Evolutionary conservation across 2,888 invertebrate genomes (phyloP).

Genomic region (Cryptocephalus primarius): DNA sequence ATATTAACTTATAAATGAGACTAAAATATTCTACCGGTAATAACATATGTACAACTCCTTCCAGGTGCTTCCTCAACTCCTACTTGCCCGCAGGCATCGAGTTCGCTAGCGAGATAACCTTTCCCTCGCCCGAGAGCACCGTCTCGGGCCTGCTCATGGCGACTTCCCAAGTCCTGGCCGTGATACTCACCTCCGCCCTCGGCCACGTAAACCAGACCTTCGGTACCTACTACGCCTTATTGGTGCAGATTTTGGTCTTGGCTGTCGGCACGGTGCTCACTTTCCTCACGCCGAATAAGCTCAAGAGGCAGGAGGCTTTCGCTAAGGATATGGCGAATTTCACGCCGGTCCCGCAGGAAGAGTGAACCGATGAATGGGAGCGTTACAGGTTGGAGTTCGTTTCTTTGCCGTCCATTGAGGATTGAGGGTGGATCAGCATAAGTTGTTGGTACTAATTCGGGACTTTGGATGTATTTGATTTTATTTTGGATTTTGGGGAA

Average conservation of each 20-base stretch:
- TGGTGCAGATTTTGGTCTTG: slow-evolving; percentile 14
- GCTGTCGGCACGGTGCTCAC: slow-evolving; percentile 17
- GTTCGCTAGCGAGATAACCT: slow-evolving; percentile 24
- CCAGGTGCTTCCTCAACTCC: slow-evolving; percentile 22
- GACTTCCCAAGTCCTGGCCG: slow-evolving; percentile 19
- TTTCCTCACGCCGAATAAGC: slow-evolving; percentile 9
- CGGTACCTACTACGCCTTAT: slow-evolving; percentile 21
- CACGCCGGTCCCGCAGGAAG: too few species aligned
- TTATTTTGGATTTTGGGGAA: too few species aligned
- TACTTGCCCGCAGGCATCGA: slow-evolving; percentile 25
- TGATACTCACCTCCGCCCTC: slow-evolving; percentile 15
- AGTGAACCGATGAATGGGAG: too few species aligned
- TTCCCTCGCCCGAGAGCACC: slow-evolving; percentile 23
- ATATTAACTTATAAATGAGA: too few species aligned
- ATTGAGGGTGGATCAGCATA: too few species aligned
- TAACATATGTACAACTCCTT: too few species aligned
- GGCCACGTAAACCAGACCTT: slow-evolving; percentile 11
- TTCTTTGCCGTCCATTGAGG: too few species aligned
- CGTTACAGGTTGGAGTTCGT: too few species aligned
- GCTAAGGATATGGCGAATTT: too few species aligned
- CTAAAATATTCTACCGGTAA: too few species aligned
- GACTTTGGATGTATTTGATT: too few species aligned
- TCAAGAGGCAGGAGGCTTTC: neutral
- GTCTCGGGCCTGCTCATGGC: slow-evolving; percentile 22
- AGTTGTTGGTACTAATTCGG: too few species aligned